Evolutionary conservation across 2,888 invertebrate species (phyloP), one percentile per base, ranked within the genome.

Genomic region (Drosophila fulvimacula): DNA sequence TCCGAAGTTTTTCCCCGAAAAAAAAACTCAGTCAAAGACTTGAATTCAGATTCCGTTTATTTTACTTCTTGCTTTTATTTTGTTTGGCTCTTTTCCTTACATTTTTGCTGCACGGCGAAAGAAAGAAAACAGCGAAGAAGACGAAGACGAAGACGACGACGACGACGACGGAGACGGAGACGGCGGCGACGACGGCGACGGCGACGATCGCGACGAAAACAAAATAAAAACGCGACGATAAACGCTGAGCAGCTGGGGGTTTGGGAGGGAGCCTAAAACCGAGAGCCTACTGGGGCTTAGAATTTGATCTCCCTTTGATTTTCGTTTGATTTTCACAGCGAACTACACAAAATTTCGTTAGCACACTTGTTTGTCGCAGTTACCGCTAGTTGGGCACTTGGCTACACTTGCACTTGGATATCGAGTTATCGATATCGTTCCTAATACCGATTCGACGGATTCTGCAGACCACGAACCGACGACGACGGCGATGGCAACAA

Each of bases 151-250:
- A 39, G 62, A 49, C 64, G 9, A 70, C 41, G n/a, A 51, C 49
- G 63, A 49, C 36, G 55, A 49, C 68, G 17, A 46, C 49, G 63
- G 41, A 65, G 46, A 63, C 44, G 53, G 32, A 73, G 48, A 44
- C 60, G 59, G 48, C 62, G n/a, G 42, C 52, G 60, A 48, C 61
- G 66, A 52, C 46, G 57, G 41, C 69, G 55, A 10, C 70, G 39
- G 32, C 56, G 65, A 48, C 79, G 34, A 55, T 36, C 67, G 69
- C 75, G 74, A 82, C 76, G 77, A 72, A 79, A 83, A 85, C 73
- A 81, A 81, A 84, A 76, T 71, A 74, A 66, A 79, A 73, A 69
- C 71, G 70, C 76, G 69, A 75, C 81, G 83, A 79, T 73, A 70
- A 62, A 60, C 41, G 44, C 34, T 15, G 41, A 32, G 30, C 32